Conservation (phyloP, 2,888 invertebrate genomes). For the Mythimna ferrago region DNA sequence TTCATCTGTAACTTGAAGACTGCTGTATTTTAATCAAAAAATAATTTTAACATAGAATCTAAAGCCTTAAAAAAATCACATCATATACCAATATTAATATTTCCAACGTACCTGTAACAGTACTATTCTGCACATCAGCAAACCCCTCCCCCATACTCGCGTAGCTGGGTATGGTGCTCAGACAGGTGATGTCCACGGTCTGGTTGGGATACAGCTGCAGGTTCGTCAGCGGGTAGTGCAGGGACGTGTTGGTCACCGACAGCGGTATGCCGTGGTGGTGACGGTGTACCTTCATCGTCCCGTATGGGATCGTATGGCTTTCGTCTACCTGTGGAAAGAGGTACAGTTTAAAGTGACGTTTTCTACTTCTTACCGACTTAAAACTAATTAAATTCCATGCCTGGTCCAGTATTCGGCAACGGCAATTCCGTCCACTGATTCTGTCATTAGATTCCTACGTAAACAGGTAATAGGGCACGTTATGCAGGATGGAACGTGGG, state of each 20-base stretch:
- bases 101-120: constrained; percentile 91
- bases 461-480: too few relatives aligned
- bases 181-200: constrained; percentile 93
- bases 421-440: too few relatives aligned
- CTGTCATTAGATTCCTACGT: too few relatives aligned
- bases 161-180: constrained; percentile 95
- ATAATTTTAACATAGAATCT: too few relatives aligned
- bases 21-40: too few relatives aligned
- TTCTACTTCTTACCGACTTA: too few relatives aligned
- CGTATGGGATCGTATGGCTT: constrained; percentile 82
- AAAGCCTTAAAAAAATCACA: too few relatives aligned
- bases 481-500: too few relatives aligned
- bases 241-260: constrained; percentile 83
- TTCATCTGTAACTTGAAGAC: too few relatives aligned
- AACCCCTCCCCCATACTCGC: constrained; percentile 92
- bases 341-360: not conserved
- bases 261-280: constrained; percentile 86
- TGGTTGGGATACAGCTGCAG: constrained; percentile 93
- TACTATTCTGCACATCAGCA: constrained; percentile 93
- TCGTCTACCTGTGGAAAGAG: constrained; percentile 81
- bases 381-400: too few relatives aligned
- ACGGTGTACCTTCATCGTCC: constrained; percentile 80
- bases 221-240: constrained; percentile 93
- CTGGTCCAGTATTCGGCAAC: too few relatives aligned
- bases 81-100: too few relatives aligned